phyloP scores from a whole-genome alignment of 2,113 vertebrate species.

The Bujurquina vittata region DNA sequence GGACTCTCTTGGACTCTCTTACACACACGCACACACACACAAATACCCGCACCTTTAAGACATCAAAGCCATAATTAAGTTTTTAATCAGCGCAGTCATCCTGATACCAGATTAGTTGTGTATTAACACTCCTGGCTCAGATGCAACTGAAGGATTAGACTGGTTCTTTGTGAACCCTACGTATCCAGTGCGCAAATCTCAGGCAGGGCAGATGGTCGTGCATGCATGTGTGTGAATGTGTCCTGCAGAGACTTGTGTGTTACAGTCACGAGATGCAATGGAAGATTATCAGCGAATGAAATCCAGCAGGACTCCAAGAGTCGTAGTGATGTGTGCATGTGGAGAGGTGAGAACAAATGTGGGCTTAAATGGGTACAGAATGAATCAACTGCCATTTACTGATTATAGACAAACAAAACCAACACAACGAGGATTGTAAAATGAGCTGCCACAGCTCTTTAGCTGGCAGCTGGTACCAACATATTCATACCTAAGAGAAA shows the following conservation, averaged over 20 bases:
- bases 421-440: neutral
- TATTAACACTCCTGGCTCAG: constrained; percentile 35
- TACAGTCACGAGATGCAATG: constrained; percentile 18
- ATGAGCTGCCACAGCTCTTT: neutral
- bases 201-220: neutral
- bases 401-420: neutral
- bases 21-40: neutral
- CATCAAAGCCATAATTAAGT: constrained; percentile 31
- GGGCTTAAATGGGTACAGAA: neutral
- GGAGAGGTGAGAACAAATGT: constrained; percentile 28
- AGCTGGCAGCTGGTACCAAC: neutral
- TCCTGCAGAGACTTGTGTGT: constrained; percentile 14
- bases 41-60: neutral
- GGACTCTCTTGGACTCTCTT: neutral
- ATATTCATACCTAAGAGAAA: neutral
- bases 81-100: constrained; percentile 47
- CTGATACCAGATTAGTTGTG: constrained; percentile 36
- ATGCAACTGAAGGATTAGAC: constrained; percentile 34
- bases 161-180: constrained; percentile 5
- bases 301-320: constrained; percentile 34
- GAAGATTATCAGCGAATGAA: constrained; percentile 49
- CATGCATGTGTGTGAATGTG: constrained; percentile 5
- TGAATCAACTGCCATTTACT: neutral
- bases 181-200: neutral
- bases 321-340: constrained; percentile 12